Evolutionary conservation across 2,113 vertebrate species (phyloP), one percentile per base, ranked within the genome.

Genomic region (Fregetta grallaria): DNA sequence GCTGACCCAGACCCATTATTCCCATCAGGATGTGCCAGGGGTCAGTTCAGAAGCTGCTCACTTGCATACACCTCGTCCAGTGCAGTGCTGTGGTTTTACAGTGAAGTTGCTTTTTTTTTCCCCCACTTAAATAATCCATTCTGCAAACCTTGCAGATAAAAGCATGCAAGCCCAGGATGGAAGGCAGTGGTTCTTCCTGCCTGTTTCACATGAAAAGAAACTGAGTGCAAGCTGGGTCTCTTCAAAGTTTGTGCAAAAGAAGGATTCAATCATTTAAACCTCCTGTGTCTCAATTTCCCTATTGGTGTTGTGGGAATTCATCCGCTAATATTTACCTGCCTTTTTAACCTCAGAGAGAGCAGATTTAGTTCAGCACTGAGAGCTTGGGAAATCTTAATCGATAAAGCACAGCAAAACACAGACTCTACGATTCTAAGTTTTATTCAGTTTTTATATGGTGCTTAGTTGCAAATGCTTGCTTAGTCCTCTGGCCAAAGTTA

Each of bases 21-120:
- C 53, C 38, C 61, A 47, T 2, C 20, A 34, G 34, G 29, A 62
- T 1, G 1, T 1, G 2, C 44, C 44, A 7, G 3, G 9, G 36
- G 19, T 44, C 38, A 4, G 21, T 38, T 21, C 10, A 34, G 68
- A 38, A 59, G 36, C 44, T 44, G 26, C 32, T 42, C 21, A 3
- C 59, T 67, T 36, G 32, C 30, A 14, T 8, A 17, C 3, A 65
- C 32, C 8, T 49, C 18, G 38, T 44, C 22, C 36, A 32, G 17
- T 32, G 26, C 36, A 44, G 13, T 25, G 36, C 36, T 21, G 15
- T 78, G 34, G 15, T 38, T 88, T 72, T 56, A 40, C n/a, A 44
- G 32, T 9, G 17, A 77, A 91, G 21, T 8, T 20, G 13, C 3
- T 44, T 22, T 10, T 15, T n/a, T 45, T 18, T 18, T 10, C 18